Conservation (phyloP, 2,113 vertebrate genomes). For the Aplodontia rufa region DNA sequence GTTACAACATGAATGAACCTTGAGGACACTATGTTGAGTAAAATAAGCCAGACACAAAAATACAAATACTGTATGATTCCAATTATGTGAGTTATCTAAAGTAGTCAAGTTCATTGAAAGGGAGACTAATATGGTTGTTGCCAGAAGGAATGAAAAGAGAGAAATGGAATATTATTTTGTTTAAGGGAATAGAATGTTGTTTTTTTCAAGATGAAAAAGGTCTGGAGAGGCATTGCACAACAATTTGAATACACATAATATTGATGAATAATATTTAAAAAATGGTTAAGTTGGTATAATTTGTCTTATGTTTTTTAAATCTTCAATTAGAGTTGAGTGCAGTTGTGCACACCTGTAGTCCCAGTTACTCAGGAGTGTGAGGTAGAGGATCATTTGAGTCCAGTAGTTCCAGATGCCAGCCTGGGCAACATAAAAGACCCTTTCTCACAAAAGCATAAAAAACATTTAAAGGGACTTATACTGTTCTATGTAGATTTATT, state of each 20-base stretch:
- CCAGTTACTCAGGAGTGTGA: not conserved
- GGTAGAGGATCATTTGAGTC: not conserved
- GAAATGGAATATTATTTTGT: not conserved
- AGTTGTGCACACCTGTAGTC: not conserved
- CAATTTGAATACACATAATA: not conserved
- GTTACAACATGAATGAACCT: not conserved
- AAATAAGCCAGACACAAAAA: not conserved
- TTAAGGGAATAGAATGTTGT: not conserved
- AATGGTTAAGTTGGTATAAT: not conserved
- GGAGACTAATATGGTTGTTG: not conserved
- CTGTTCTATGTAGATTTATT: not conserved
- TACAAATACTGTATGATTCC: not conserved
- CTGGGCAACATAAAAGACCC: not conserved
- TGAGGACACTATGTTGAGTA: not conserved
- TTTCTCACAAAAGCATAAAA: not conserved
- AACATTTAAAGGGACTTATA: not conserved
- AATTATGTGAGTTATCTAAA: not conserved
- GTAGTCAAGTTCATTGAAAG: not conserved
- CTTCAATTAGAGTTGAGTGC: not conserved
- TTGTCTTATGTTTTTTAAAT: not conserved
- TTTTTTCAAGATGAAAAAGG: not conserved
- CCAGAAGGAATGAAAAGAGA: not conserved
- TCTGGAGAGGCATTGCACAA: not conserved
- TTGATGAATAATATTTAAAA: not conserved
- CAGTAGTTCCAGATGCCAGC: not conserved